Evolutionary conservation across 2,888 invertebrate genomes (phyloP), one percentile per base, ranked within the genome.

Genomic region (Vesta saturnalis): DNA sequence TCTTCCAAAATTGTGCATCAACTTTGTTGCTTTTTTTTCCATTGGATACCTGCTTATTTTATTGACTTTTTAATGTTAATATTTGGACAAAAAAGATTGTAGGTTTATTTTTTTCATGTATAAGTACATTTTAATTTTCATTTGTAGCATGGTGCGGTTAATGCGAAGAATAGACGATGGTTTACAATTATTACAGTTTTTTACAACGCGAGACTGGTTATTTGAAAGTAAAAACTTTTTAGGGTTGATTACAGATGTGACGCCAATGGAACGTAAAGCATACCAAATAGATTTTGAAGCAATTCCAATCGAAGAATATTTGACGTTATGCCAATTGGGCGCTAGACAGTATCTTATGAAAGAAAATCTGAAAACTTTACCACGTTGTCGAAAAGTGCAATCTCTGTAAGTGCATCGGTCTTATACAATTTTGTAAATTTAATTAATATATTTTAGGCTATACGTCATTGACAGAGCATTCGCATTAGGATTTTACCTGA

Each of bases 141-240:
- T 35, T 69, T 73, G 63, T 63, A 94, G 94, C 80, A 94, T 94
- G 94, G 87, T 94, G 35, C 89, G 91, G 18, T 87, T 94, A 56
- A 93, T 94, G 81, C 90, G 88, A 69, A 88, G 91, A 69, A 92
- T 94, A 74, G 87, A 91, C 21, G 87, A 91, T 66, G 94, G 94
- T 0, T 84, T 94, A 22, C 90, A 92, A 75, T 90, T 95, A 0
- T 85, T 97, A 18, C 93, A 96, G 80, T 97, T 95, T 83, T 97
- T 97, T 83, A 96, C 96, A 0, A 93, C 93, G 8, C 89, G 94
- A 22, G 90, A 94, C 76, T 97, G 97, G 97, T 85, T 87, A 75
- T 96, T 96, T 79, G 89, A 89, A 69, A 93, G 92, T 54, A 86
- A 89, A 43, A 91, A 91, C 75, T 89, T 92, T 73, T 81, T 91